Conservation (phyloP, 1,140 invertebrate genomes). For the Diuraphis noxia region DNA sequence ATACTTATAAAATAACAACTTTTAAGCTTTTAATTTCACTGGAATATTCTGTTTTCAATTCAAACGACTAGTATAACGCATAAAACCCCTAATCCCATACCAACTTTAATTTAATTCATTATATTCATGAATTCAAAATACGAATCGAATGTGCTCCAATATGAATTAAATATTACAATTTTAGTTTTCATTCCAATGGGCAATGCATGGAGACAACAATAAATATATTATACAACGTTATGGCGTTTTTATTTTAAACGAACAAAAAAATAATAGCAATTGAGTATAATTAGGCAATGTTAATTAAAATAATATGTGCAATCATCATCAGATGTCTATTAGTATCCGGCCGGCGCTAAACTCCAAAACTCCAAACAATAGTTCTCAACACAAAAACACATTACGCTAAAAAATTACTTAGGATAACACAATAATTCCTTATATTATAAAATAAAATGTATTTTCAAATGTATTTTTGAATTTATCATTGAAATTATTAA, state of each 20-base stretch:
- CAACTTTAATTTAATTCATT: slow-evolving; percentile 37
- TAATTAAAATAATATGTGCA: not conserved
- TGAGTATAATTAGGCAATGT: not conserved
- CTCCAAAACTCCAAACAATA: not conserved
- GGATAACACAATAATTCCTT: too few species aligned
- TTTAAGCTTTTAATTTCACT: slow-evolving; percentile 40
- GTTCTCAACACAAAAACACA: too few species aligned
- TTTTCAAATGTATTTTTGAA: not conserved
- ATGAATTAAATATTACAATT: slow-evolving; percentile 18
- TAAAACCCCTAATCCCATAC: slow-evolving; percentile 32
- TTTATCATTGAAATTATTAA: not conserved
- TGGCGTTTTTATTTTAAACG: not conserved
- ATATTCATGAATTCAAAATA: slow-evolving; percentile 19
- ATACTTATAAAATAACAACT: slow-evolving; percentile 29
- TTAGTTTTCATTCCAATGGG: not conserved
- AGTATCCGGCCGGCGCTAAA: not conserved
- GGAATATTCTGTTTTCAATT: slow-evolving; percentile 34
- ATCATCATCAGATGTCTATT: not conserved
- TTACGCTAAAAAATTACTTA: not conserved
- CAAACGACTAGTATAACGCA: slow-evolving; percentile 13
- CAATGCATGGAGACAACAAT: not conserved
- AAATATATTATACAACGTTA: not conserved
- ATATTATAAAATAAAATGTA: not conserved
- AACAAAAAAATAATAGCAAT: not conserved
- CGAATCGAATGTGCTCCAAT: slow-evolving; percentile 15